Evolutionary conservation across 2,113 vertebrate genomes (phyloP).

Genomic region (Synodontis membranacea): DNA sequence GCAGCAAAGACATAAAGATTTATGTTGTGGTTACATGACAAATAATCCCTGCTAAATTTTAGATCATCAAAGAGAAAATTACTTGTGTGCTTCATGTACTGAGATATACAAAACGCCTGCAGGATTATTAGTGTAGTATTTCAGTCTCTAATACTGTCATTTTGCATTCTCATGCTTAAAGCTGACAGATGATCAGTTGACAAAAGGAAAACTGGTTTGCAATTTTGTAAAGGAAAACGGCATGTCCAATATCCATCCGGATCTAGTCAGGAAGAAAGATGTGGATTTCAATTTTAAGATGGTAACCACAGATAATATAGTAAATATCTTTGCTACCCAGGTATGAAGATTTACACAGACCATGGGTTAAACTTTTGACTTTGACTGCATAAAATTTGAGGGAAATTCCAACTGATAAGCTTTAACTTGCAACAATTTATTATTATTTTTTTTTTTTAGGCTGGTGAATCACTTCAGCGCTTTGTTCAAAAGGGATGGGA

Average conservation of each 20-base stretch:
- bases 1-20: too few species aligned
- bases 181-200: neutral
- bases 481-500: neutral
- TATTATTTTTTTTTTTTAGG: constrained; percentile 6
- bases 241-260: neutral
- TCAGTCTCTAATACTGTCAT: neutral
- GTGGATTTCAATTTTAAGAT: neutral
- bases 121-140: neutral
- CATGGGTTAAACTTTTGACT: neutral
- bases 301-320: neutral
- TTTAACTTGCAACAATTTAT: neutral
- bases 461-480: neutral
- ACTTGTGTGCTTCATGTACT: neutral
- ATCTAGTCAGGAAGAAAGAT: neutral
- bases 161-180: neutral
- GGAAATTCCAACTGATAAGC: neutral
- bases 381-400: neutral
- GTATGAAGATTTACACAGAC: neutral
- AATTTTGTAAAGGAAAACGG: neutral
- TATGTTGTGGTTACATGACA: too few species aligned
- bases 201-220: neutral
- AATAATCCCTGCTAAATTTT: too few species aligned
- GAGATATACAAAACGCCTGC: neutral
- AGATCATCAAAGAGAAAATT: neutral
- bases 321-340: neutral